phyloP scores from a whole-genome alignment of 2,888 invertebrate genomes.

The Tachystola acroxantha region DNA sequence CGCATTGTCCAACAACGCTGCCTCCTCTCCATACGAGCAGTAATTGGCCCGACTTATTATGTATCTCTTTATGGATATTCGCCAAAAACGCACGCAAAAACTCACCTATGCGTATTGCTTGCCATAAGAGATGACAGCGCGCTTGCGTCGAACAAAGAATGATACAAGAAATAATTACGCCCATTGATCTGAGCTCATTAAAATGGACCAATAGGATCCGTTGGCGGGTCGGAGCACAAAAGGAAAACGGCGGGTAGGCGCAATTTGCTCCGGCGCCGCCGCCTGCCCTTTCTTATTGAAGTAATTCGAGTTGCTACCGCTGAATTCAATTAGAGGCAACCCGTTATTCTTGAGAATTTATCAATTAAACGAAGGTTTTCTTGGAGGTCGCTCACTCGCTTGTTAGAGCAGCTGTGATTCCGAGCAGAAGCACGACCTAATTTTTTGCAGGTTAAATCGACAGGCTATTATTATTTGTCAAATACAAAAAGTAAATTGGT shows the following conservation, averaged over 20 bases:
- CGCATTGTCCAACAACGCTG: slow-evolving; percentile 47
- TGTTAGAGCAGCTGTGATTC: slow-evolving; percentile 20
- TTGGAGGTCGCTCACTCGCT: slow-evolving; percentile 22
- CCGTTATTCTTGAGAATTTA: slow-evolving; percentile 47
- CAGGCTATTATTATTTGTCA: no score
- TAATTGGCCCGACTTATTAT: slow-evolving; percentile 41
- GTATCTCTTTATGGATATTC: slow-evolving; percentile 52
- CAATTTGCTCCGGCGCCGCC: slow-evolving; percentile 68
- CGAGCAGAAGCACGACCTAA: not conserved
- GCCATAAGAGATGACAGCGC: slow-evolving; percentile 59
- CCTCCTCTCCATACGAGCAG: slow-evolving; percentile 21
- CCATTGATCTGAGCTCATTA: slow-evolving; percentile 74
- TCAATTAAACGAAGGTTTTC: slow-evolving; percentile 38
- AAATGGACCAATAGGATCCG: slow-evolving; percentile 60
- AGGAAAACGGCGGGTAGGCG: slow-evolving; percentile 48
- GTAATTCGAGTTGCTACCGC: slow-evolving; percentile 55
- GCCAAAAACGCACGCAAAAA: slow-evolving; percentile 61
- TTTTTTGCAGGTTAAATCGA: not conserved
- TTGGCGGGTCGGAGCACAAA: slow-evolving; percentile 41
- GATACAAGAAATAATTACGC: slow-evolving; percentile 74
- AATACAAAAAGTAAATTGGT: no score
- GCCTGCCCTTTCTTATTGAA: slow-evolving; percentile 61
- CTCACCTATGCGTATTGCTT: slow-evolving; percentile 21
- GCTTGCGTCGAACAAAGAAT: slow-evolving; percentile 62
- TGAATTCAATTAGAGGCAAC: slow-evolving; percentile 58